Conservation (phyloP, 2,113 vertebrate species). For the Numenius arquata region DNA sequence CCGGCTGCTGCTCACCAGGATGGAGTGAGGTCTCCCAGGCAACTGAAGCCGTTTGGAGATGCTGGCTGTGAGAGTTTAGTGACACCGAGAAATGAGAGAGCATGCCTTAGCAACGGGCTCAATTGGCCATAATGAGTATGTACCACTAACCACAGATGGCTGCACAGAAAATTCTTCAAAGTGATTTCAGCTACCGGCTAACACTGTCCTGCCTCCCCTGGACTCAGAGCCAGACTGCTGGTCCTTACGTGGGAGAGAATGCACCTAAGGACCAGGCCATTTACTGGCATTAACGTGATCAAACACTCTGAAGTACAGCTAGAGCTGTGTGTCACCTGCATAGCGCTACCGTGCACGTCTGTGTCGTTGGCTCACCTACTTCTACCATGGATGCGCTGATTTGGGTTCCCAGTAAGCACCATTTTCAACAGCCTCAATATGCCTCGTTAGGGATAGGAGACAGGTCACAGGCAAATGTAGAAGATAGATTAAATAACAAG, state of each 20-base stretch:
- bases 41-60: neutral
- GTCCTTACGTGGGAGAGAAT: accelerated
- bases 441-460: neutral
- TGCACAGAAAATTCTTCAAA: neutral
- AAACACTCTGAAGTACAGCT: neutral
- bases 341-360: accelerated
- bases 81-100: neutral
- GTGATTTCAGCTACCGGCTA: neutral
- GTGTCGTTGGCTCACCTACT: neutral
- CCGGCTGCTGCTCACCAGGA: accelerated
- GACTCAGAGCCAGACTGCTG: neutral
- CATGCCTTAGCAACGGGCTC: conserved; percentile 21
- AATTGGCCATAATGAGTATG: accelerated
- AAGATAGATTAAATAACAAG: neutral
- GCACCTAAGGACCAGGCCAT: neutral
- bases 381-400: neutral
- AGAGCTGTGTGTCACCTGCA: neutral
- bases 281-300: neutral
- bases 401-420: neutral
- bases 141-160: neutral
- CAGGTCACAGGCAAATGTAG: neutral
- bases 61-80: neutral
- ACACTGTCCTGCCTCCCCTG: neutral
- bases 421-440: neutral
- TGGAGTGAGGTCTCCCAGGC: neutral